phyloP scores from a whole-genome alignment of 1,140 invertebrate species.

The Brevipalpus yothersi region DNA sequence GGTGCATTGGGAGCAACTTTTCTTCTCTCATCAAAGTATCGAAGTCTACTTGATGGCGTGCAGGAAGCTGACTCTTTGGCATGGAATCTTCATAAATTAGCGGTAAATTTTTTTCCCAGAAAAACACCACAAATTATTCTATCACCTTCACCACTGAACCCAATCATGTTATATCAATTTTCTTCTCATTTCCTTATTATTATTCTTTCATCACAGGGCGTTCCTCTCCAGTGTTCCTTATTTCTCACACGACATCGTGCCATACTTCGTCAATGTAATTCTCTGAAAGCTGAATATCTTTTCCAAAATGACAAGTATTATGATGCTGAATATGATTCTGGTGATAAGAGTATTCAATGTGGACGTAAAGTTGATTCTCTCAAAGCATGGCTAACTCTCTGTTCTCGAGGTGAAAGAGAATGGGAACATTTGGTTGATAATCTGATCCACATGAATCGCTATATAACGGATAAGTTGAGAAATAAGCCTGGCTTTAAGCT shows the following conservation, averaged over 20 bases:
- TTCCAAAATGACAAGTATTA: slow-evolving; percentile 98
- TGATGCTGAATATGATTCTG: slow-evolving; percentile 84
- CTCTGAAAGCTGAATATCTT: slow-evolving; percentile 86
- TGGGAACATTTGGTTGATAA: slow-evolving; percentile 74
- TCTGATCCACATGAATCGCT: slow-evolving; percentile 54
- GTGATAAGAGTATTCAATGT: slow-evolving; percentile 96
- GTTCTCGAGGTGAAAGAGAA: slow-evolving; percentile 71
- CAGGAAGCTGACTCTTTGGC: slow-evolving; percentile 87
- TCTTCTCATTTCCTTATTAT: neutral
- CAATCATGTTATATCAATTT: neutral
- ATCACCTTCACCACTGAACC: too few relatives aligned
- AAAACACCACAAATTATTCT: neutral
- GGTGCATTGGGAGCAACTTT: slow-evolving; percentile 92
- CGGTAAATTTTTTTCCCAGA: slow-evolving; percentile 22
- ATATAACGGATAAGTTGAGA: slow-evolving; percentile 33
- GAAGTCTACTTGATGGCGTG: slow-evolving; percentile 61
- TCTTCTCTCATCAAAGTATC: slow-evolving; percentile 70
- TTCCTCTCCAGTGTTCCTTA: slow-evolving; percentile 80
- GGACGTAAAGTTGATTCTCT: slow-evolving; percentile 95
- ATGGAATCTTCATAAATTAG: slow-evolving; percentile 97
- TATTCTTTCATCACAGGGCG: slow-evolving; percentile 29
- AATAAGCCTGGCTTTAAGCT: slow-evolving; percentile 40
- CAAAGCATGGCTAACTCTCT: slow-evolving; percentile 96
- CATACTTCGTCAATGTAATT: slow-evolving; percentile 77
- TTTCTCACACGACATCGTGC: slow-evolving; percentile 87